These are phyloP conservation scores for Mongoloraphidia duomilia DNA, from an alignment of 2,888 invertebrate species.

Conservation along the genomic window DNA sequence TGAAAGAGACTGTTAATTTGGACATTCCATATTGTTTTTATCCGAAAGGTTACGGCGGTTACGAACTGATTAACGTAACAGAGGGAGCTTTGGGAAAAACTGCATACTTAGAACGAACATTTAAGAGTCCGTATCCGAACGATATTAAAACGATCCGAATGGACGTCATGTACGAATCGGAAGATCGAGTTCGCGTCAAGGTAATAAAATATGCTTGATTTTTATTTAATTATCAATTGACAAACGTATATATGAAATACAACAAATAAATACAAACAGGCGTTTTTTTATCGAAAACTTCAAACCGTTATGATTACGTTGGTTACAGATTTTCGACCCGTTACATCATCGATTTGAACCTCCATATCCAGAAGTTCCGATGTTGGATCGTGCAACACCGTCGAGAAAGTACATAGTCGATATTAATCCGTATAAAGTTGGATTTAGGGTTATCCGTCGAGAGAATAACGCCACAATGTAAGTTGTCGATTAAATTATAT, in stretches of 20 bases:
- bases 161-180: constrained; percentile 45
- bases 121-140: constrained; percentile 46
- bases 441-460: constrained; percentile 46
- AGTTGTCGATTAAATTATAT: constrained; percentile 19
- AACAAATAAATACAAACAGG: no score
- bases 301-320: constrained; percentile 1
- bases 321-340: constrained; percentile 35
- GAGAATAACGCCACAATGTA: constrained; percentile 40
- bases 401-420: constrained; percentile 40
- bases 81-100: constrained; percentile 42
- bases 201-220: constrained; percentile 25
- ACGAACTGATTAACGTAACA: constrained; percentile 44
- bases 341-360: constrained; percentile 46
- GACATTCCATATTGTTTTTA: constrained; percentile 61
- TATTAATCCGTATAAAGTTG: constrained; percentile 38
- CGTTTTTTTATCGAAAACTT: background rate
- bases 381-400: constrained; percentile 32
- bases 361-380: constrained; percentile 46
- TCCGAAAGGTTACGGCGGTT: constrained; percentile 49
- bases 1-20: constrained; percentile 21
- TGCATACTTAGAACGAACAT: constrained; percentile 37
- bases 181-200: constrained; percentile 49
- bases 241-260: no score
- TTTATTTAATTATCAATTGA: background rate
- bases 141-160: constrained; percentile 46